These are phyloP conservation scores for Ceratina japonica DNA, from an alignment of 1,140 invertebrate species.

Conservation along the genomic window DNA sequence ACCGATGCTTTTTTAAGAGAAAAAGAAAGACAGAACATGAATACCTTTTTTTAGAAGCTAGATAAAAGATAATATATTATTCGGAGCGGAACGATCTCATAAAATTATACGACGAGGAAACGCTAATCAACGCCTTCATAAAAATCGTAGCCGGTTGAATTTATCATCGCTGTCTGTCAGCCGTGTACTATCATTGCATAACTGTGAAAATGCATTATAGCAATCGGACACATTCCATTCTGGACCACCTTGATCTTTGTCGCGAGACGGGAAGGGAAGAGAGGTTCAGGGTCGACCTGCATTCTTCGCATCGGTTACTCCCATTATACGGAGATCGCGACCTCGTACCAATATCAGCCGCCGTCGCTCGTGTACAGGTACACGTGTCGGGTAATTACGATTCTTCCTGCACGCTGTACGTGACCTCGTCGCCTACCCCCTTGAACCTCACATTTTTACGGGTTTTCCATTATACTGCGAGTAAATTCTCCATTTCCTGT, in stretches of 20 bases:
- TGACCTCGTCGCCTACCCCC: conserved; percentile 29
- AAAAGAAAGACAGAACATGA: no score
- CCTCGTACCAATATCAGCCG: conserved; percentile 55
- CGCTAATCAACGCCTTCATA: background rate
- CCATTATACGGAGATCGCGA: conserved; percentile 60
- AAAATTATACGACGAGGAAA: background rate
- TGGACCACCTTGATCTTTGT: conserved; percentile 67
- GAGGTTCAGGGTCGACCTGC: conserved; percentile 64
- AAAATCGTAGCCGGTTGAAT: conserved; percentile 3
- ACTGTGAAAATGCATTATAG: conserved; percentile 47
- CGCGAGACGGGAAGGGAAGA: conserved; percentile 36
- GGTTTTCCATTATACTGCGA: conserved; percentile 1
- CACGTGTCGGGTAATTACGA: conserved; percentile 47
- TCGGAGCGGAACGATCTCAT: no score
- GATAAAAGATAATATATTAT: no score
- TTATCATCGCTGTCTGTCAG: background rate
- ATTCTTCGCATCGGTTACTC: conserved; percentile 65
- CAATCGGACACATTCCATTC: conserved; percentile 44
- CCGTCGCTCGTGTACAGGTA: conserved; percentile 47
- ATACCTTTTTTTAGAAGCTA: no score
- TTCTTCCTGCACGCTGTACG: conserved; percentile 44
- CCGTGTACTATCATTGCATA: conserved; percentile 42
- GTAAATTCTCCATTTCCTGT: conserved; percentile 8
- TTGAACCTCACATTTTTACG: conserved; percentile 32
- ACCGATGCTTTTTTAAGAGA: no score